A percentile compares a stretch with the other conserved stretches of the same genome.
Evolutionary conservation across 2,113 vertebrate genomes (phyloP).

Genomic region (Mormyrus iriodes): DNA sequence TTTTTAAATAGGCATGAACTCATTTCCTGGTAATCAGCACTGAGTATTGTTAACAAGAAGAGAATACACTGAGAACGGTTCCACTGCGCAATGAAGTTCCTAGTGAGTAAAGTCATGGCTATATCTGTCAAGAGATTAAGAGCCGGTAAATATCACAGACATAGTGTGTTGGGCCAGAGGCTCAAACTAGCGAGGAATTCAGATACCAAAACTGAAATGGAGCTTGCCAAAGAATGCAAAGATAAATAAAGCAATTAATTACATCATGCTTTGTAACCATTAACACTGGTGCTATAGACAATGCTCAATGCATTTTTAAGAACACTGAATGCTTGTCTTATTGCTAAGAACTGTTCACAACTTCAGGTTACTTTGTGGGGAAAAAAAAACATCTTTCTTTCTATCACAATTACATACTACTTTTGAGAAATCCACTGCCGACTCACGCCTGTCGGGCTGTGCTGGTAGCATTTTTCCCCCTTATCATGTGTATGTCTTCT

Average conservation of each 20-base stretch:
- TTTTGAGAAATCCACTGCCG: slow-evolving; percentile 26
- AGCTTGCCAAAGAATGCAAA: neutral
- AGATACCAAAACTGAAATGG: slow-evolving; percentile 29
- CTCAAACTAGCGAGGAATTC: slow-evolving; percentile 43
- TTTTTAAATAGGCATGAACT: slow-evolving; percentile 80
- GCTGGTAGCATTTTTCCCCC: slow-evolving; percentile 29
- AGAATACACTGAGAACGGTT: slow-evolving; percentile 65
- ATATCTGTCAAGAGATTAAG: slow-evolving; percentile 51
- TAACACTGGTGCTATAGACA: neutral
- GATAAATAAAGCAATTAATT: slow-evolving; percentile 20
- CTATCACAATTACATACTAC: neutral
- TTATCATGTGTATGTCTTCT: slow-evolving; percentile 88
- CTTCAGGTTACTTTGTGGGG: slow-evolving; percentile 20
- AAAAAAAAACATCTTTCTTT: slow-evolving; percentile 18
- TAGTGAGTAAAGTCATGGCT: slow-evolving; percentile 51
- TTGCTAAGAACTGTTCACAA: slow-evolving; percentile 32
- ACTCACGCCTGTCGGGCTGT: neutral
- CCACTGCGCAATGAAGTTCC: slow-evolving; percentile 64
- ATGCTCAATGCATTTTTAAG: neutral
- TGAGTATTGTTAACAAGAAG: slow-evolving; percentile 74
- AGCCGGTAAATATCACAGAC: slow-evolving; percentile 34
- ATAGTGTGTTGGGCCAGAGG: slow-evolving; percentile 32
- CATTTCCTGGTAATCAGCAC: slow-evolving; percentile 72
- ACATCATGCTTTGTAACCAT: neutral
- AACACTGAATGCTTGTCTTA: neutral